Conservation (phyloP, 2,888 invertebrate genomes). For the Caprella mutica region DNA sequence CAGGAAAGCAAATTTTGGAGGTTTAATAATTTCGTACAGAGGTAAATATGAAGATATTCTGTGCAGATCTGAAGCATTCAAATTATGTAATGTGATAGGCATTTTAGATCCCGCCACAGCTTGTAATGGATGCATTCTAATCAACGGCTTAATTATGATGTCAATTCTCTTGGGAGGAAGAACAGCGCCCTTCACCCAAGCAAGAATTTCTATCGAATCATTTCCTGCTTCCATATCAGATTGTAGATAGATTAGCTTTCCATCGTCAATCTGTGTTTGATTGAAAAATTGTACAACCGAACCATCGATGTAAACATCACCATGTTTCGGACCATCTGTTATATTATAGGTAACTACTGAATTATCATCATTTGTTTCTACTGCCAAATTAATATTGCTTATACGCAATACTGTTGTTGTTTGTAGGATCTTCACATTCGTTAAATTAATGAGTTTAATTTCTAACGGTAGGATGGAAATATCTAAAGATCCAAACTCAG, state of each 20-base stretch:
- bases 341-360: slow-evolving; percentile 61
- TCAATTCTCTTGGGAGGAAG: slow-evolving; percentile 39
- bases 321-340: slow-evolving; percentile 65
- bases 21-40: slow-evolving; percentile 59
- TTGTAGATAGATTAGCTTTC: slow-evolving; percentile 80
- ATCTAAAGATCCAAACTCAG: slow-evolving; percentile 69
- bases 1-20: slow-evolving; percentile 65
- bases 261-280: slow-evolving; percentile 64
- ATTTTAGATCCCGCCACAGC: slow-evolving; percentile 25
- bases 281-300: slow-evolving; percentile 61
- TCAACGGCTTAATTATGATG: slow-evolving; percentile 57
- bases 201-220: slow-evolving; percentile 58
- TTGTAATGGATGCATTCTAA: slow-evolving; percentile 43
- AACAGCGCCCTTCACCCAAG: slow-evolving; percentile 41
- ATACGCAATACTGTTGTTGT: slow-evolving; percentile 71
- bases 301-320: slow-evolving; percentile 69
- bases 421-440: slow-evolving; percentile 53
- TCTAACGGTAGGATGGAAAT: slow-evolving; percentile 73
- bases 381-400: slow-evolving; percentile 60
- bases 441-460: slow-evolving; percentile 44
- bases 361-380: slow-evolving; percentile 69
- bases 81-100: slow-evolving; percentile 51
- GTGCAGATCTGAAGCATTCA: slow-evolving; percentile 70
- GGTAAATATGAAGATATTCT: slow-evolving; percentile 79
- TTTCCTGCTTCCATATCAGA: slow-evolving; percentile 78